Evolutionary conservation across 2,888 invertebrate genomes (phyloP).

Genomic region (Chelonus formosanus): DNA sequence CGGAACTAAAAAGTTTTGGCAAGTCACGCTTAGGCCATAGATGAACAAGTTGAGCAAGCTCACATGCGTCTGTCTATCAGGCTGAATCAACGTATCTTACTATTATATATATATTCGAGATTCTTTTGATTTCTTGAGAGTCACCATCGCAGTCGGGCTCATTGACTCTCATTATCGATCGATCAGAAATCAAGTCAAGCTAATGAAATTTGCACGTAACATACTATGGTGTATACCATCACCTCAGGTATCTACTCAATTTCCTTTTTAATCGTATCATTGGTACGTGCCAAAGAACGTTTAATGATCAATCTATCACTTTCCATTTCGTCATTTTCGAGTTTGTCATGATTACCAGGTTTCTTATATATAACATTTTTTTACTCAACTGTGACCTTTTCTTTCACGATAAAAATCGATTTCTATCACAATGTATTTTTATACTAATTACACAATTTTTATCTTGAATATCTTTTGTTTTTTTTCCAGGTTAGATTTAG

Average conservation of each 20-base stretch:
- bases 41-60: conserved; percentile 9
- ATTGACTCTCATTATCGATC: conserved; percentile 32
- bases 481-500: too few species aligned
- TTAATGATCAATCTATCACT: conserved; percentile 23
- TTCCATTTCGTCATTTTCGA: conserved; percentile 18
- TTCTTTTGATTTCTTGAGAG: conserved; percentile 34
- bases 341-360: not conserved
- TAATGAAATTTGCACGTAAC: conserved; percentile 40
- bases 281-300: conserved; percentile 7
- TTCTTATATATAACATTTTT: too few species aligned
- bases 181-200: conserved; percentile 32
- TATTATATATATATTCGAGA: too few species aligned
- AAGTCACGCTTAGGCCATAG: conserved; percentile 35
- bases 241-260: conserved; percentile 6
- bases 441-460: too few species aligned
- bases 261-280: conserved; percentile 24
- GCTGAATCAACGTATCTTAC: not conserved
- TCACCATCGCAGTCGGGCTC: conserved; percentile 34
- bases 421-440: too few species aligned
- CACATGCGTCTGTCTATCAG: conserved; percentile 4
- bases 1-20: conserved; percentile 34
- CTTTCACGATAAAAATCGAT: too few species aligned
- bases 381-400: too few species aligned
- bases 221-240: not conserved
- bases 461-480: too few species aligned